Conservation (phyloP, 2,888 invertebrate species). For the Clusia tigrina region DNA sequence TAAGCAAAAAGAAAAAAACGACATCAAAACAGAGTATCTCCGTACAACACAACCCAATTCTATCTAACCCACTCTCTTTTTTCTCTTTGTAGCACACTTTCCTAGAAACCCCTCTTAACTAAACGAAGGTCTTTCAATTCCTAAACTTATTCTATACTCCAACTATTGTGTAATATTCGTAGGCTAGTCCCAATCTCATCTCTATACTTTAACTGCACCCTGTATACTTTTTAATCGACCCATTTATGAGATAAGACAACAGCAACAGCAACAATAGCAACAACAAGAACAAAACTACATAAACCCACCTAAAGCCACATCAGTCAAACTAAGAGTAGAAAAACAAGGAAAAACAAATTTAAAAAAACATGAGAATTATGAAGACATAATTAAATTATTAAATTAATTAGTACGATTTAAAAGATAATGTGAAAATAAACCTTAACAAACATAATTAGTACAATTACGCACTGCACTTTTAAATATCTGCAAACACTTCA, state of each 20-base stretch:
- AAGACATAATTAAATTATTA: background rate
- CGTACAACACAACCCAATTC: no score
- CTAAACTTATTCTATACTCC: no score
- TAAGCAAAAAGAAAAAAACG: no score
- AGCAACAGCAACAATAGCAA: slow-evolving; percentile 19
- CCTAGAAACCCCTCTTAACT: no score
- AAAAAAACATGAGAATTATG: slow-evolving; percentile 1
- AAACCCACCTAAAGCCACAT: slow-evolving; percentile 12
- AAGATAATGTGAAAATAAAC: background rate
- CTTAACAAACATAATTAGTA: slow-evolving; percentile 31
- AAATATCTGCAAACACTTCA: slow-evolving; percentile 3
- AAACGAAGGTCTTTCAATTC: no score
- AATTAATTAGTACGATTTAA: no score
- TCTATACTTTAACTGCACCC: slow-evolving; percentile 11
- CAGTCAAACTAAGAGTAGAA: background rate
- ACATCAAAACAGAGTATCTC: no score
- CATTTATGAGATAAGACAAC: slow-evolving; percentile 19
- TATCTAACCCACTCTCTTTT: no score
- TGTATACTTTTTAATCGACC: slow-evolving; percentile 26
- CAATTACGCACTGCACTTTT: slow-evolving; percentile 41
- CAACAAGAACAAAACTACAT: no score
- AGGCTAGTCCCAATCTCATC: no score
- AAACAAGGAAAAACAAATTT: background rate
- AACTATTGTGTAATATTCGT: no score
- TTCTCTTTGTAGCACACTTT: no score